Evolutionary conservation across 2,113 vertebrate species (phyloP).

Genomic region (Mugil cephalus): DNA sequence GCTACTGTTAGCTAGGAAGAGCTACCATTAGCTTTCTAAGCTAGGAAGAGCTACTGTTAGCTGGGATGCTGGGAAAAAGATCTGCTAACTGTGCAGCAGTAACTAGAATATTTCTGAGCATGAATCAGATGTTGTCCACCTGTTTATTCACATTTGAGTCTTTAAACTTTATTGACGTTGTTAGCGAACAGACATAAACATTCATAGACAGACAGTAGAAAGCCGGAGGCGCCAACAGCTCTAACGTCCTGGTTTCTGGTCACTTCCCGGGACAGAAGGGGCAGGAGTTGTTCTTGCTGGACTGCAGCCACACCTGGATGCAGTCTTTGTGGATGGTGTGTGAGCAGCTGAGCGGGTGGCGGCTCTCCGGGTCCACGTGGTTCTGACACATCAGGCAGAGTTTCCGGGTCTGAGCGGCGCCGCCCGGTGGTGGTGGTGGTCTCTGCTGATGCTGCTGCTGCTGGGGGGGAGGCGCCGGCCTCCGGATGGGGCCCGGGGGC

Average conservation of each 20-base stretch:
- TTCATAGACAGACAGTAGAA: too few relatives aligned
- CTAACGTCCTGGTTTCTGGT: not conserved
- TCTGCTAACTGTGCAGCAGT: too few relatives aligned
- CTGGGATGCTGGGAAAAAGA: too few relatives aligned
- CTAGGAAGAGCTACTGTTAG: too few relatives aligned
- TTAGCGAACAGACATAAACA: too few relatives aligned
- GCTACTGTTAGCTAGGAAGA: too few relatives aligned
- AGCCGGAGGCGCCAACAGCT: too few relatives aligned
- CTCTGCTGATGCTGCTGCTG: not conserved
- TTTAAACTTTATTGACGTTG: too few relatives aligned
- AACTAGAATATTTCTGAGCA: too few relatives aligned
- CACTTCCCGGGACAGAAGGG: slow-evolving; percentile 72
- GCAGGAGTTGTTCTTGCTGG: slow-evolving; percentile 73
- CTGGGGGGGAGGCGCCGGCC: slow-evolving; percentile 34
- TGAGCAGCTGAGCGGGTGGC: slow-evolving; percentile 89
- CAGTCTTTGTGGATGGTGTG: slow-evolving; percentile 90
- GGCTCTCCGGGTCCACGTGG: slow-evolving; percentile 85
- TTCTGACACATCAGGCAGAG: slow-evolving; percentile 95
- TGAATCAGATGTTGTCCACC: too few relatives aligned
- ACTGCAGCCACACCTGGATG: slow-evolving; percentile 73
- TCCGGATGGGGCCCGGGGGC: slow-evolving; percentile 42
- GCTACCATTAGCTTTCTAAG: too few relatives aligned
- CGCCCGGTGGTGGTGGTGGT: not conserved
- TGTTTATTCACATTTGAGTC: too few relatives aligned
- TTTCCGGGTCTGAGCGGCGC: slow-evolving; percentile 71